Base-by-base conservation (phyloP, 2,888 invertebrate species). In the Dascillus cervinus region DNA sequence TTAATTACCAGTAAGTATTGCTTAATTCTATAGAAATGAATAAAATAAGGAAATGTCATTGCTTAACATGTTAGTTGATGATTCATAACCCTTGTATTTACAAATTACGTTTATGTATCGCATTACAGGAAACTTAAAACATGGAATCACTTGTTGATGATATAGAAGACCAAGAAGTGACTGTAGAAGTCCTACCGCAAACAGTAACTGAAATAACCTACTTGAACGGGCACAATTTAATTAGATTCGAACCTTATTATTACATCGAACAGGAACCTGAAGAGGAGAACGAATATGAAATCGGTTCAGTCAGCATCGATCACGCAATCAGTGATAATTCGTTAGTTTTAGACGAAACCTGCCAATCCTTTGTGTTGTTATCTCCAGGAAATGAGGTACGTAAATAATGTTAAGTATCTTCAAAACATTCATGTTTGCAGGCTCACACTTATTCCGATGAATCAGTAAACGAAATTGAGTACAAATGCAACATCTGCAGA, bases 201-300 rank as follows among this genome's bases (percentile, higher is more conserved):
- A 48, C 50, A 12, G 50, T 50, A 12, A 42, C 43, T 8, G 48
- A 48, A 39, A 46, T 50, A 11, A 43, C 48, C 21, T 50, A 50
- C 20, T 39, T 50, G 20, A 34, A 32, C 6, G 41, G 21, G 6
- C 6, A 24, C 3, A 25, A 29, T 3, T 11, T 25, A 13, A 11
- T 26, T 8, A 26, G 12, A 11, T 13, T n/a, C 3, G 35, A 31
- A 13, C 19, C 22, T n/a, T 26, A 21, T 12, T 29, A 34, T 13
- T 29, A 34, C 17, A 25, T 26, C 15, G 25, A 24, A 5, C 31
- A 30, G 6, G 35, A 31, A 22, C 31, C 30, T 19, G 35, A 35
- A 11, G 10, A 25, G 11, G 35, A 35, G 9, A 34, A 39, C 14
- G 34, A 37, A 13, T 46, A 46, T 29, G 44, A 49, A 30, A 49